Evolutionary conservation across 2,113 vertebrate species (phyloP), one percentile per base, ranked within the genome.

Genomic region (Pavo muticus): DNA sequence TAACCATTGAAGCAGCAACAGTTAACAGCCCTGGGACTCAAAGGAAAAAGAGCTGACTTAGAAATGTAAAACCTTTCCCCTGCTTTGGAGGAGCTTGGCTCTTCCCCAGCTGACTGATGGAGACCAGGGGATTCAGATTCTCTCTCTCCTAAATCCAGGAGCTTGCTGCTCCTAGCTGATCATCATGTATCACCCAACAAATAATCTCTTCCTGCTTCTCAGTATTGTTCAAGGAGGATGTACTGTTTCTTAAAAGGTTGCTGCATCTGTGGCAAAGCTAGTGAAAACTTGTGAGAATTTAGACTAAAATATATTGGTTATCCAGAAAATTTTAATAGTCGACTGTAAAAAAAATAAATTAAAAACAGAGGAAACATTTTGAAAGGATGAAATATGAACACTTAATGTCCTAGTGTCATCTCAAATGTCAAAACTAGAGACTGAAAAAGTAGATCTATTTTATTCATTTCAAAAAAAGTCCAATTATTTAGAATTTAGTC

Each of bases 201-300:
- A n/a, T 3, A 39, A 63, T 4, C 21, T 19, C 40, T 81, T 47
- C 0, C 0, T 18, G 48, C 4, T 2, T 5, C 20, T 59, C 30
- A 32, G 10, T 1, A 45, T 5, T 19, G 47, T n/a, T 50, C 27
- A 52, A 64, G 4, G 27, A 54, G 8, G 9, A 11, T 50, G 88
- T 42, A 45, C 0, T 1, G 27, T 15, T 37, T 35, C 59, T 57
- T 52, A 47, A 72, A 60, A 76, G 18, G 35, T 21, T 0, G 1
- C 2, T 39, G 8, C 54, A 48, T 10, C 39, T 24, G 13, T 35
- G 20, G 10, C 17, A 64, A 10, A 68, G 32, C 30, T 69, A 61
- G 13, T 13, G 68, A 88, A 90, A 50, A 4, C 32, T 30, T 47
- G 9, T 11, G 14, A 80, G 29, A 76, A 65, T 52, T 60, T 29